Conservation (phyloP, 2,113 vertebrate species). For the Sinocyclocheilus rhinocerous region DNA sequence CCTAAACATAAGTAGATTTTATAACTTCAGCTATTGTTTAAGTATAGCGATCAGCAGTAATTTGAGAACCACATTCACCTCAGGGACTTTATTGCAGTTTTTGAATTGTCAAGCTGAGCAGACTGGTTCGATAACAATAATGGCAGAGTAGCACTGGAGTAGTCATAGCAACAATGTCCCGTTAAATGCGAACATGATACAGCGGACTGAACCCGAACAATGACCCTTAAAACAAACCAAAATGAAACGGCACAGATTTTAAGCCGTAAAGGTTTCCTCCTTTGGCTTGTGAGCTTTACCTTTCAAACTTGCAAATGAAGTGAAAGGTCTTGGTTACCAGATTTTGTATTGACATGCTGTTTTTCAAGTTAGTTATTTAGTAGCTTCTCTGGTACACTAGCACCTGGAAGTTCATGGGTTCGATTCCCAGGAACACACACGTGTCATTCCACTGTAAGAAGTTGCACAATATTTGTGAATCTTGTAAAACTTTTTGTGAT, state of each 20-base stretch:
- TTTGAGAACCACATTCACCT: neutral
- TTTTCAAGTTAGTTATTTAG: neutral
- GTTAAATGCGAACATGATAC: conserved; percentile 1
- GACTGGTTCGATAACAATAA: neutral
- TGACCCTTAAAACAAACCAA: conserved; percentile 16
- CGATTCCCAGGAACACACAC: neutral
- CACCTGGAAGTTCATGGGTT: neutral
- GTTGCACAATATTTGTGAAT: neutral
- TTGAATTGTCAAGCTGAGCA: neutral
- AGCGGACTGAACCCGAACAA: conserved; percentile 27
- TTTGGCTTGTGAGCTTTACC: conserved; percentile 41
- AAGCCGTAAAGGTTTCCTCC: conserved; percentile 30
- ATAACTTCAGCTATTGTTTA: conserved; percentile 2
- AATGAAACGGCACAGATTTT: conserved; percentile 7
- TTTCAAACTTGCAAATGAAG: conserved; percentile 30
- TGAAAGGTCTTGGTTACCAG: neutral
- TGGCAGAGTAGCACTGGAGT: neutral
- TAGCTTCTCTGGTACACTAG: neutral
- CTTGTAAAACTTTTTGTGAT: neutral
- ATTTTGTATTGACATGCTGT: conserved; percentile 24
- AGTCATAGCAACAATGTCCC: conserved; percentile 20
- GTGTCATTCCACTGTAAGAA: neutral
- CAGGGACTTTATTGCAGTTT: neutral
- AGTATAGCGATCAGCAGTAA: neutral
- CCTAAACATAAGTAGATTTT: conserved; percentile 18